Conservation (phyloP, 1,140 invertebrate genomes). For the Platyscapa corneri region DNA sequence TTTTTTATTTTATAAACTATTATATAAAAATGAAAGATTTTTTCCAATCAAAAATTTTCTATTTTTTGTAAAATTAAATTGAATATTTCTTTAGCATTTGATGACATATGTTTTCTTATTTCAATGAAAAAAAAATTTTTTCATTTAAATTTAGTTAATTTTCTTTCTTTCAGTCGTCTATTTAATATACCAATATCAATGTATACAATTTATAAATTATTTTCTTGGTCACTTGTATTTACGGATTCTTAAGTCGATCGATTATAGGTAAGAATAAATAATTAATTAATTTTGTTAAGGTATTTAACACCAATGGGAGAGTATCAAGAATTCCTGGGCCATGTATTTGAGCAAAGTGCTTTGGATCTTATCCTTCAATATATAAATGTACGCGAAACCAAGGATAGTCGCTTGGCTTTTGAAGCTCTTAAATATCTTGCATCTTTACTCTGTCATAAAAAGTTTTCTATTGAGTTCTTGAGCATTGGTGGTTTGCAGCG, state of each 20-base stretch:
- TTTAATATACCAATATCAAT: too few relatives aligned
- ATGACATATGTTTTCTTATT: too few relatives aligned
- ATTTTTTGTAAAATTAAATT: too few relatives aligned
- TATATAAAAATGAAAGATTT: too few relatives aligned
- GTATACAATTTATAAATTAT: too few relatives aligned
- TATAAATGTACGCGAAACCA: slow-evolving; percentile 90
- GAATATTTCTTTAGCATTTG: too few relatives aligned
- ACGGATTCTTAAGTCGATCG: not conserved
- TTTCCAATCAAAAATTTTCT: too few relatives aligned
- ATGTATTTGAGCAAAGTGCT: slow-evolving; percentile 94
- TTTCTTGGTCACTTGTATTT: too few relatives aligned
- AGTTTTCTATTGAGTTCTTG: slow-evolving; percentile 97
- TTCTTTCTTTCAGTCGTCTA: too few relatives aligned
- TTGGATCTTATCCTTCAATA: slow-evolving; percentile 92
- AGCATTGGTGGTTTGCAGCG: slow-evolving; percentile 88
- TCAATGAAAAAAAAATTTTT: too few relatives aligned
- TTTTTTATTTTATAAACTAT: too few relatives aligned
- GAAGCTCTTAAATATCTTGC: slow-evolving; percentile 96
- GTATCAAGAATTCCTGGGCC: slow-evolving; percentile 95
- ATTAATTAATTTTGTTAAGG: slow-evolving; percentile 62
- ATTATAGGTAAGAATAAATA: not conserved
- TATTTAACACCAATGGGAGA: slow-evolving; percentile 96
- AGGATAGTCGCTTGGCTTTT: slow-evolving; percentile 93
- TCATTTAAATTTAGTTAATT: too few relatives aligned
- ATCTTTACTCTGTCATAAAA: slow-evolving; percentile 95